A percentile compares a stretch with the other conserved stretches of the same genome.
phyloP scores from a whole-genome alignment of 2,113 vertebrate species.

The Amazona vittata region DNA sequence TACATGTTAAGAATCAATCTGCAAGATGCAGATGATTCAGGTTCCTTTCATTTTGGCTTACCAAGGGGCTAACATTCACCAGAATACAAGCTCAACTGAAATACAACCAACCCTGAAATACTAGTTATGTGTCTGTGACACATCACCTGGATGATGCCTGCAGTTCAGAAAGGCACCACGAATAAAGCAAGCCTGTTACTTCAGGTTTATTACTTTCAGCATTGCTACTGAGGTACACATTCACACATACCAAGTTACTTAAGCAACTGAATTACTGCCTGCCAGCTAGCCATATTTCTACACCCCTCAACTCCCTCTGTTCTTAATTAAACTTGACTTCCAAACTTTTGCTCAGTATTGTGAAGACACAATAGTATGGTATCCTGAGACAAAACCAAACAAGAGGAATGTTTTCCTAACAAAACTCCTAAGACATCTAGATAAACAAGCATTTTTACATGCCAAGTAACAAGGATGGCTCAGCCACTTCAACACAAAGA shows the following conservation, averaged over 20 bases:
- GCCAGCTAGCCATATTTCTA: not conserved
- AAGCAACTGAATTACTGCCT: not conserved
- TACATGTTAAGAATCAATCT: not conserved
- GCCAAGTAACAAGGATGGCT: not conserved
- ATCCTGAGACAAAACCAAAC: not conserved
- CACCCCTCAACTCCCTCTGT: not conserved
- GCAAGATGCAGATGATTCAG: not conserved
- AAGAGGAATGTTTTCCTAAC: not conserved
- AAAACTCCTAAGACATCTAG: not conserved
- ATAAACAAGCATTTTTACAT: not conserved
- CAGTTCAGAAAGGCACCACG: not conserved
- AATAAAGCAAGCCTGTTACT: not conserved
- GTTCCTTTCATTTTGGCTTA: not conserved
- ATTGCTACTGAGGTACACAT: not conserved
- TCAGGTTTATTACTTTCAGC: not conserved
- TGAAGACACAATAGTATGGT: not conserved
- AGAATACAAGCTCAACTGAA: not conserved
- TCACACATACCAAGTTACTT: not conserved
- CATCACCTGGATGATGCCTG: not conserved
- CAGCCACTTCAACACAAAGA: not conserved
- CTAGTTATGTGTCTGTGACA: not conserved
- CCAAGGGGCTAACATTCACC: not conserved
- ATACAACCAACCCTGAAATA: not conserved
- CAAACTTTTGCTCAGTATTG: not conserved
- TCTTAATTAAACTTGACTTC: not conserved